phyloP scores from a whole-genome alignment of 2,888 invertebrate genomes.

The Limenitis camilla region DNA sequence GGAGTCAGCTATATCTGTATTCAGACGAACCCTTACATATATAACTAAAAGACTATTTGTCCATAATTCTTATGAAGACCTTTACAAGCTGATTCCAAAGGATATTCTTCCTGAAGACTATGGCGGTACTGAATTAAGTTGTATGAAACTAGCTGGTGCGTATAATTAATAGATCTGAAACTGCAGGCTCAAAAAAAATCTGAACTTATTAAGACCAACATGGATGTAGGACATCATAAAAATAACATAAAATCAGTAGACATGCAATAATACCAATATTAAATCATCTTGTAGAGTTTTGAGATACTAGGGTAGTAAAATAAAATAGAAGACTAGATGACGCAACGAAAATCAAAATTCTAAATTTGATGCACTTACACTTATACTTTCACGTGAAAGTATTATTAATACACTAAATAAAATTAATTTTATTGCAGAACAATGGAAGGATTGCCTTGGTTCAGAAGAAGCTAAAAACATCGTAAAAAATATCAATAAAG shows the following conservation, averaged over 20 bases:
- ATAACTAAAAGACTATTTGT: conserved; percentile 29
- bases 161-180: background rate
- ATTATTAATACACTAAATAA: too few relatives aligned
- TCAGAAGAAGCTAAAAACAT: conserved; percentile 27
- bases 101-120: conserved; percentile 40
- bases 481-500: conserved; percentile 20
- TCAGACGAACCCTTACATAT: conserved; percentile 43
- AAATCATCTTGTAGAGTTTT: too few relatives aligned
- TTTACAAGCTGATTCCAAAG: conserved; percentile 31
- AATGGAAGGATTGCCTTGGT: conserved; percentile 3
- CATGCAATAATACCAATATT: too few relatives aligned
- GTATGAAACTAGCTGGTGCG: conserved; percentile 6
- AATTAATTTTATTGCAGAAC: conserved; percentile 5
- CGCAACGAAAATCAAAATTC: too few relatives aligned
- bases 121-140: conserved; percentile 31
- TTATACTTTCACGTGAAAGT: too few relatives aligned
- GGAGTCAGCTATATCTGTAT: conserved; percentile 41
- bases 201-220: too few relatives aligned
- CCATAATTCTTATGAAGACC: conserved; percentile 27
- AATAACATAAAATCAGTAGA: too few relatives aligned
- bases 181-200: background rate
- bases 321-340: too few relatives aligned
- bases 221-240: too few relatives aligned
- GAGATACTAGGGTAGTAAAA: too few relatives aligned
- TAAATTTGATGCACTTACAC: too few relatives aligned